Base-by-base conservation (phyloP, 2,888 invertebrate species). In the Tetragonula carbonaria region DNA sequence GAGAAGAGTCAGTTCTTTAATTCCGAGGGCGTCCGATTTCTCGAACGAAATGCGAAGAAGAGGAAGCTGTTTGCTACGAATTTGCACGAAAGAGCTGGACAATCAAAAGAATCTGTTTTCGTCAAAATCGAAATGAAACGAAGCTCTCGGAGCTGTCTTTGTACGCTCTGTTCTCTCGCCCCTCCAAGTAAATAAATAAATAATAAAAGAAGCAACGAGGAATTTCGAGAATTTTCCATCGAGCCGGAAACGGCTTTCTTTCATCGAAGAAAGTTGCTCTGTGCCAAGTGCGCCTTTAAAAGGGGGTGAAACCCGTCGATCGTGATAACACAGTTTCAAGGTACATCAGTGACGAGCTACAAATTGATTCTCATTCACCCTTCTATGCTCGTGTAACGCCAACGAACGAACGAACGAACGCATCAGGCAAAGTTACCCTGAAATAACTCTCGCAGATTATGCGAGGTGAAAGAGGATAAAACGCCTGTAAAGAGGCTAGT, bases 381-480 rank as follows among this genome's bases (percentile, higher is more conserved):
- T 86, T 78, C 84, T 59, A 38, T 71, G 65, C 53, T 72, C 66
- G 67, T 63, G 63, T 53, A 53, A 55, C 80, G 66, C 38, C 6
- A 38, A 38, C 38, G 38, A 38, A 38, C 38, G 38, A 38, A 38
- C 18, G 63, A 21, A 4, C 33, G 50, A 51, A 50, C 53, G 18
- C 65, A 51, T 71, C 57, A 74, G 53, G 85, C 65, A 85, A 86
- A 86, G 78, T 86, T 86, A 85, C 85, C 85, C 86, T 81, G 81
- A 86, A 86, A 86, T 86, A 86, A 86, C 86, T 86, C 85, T 85
- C 78, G 81, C 85, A 74, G 85, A 86, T 86, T 86, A 81, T 78
- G 81, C 85, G 85, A 78, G 85, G 86, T 81, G 85, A 86, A 85
- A 86, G 85, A 81, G 81, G 85, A 81, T 85, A 71, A 85, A 86